Conservation (phyloP, 1,140 invertebrate genomes). For the Brachionus calyciflorus region DNA sequence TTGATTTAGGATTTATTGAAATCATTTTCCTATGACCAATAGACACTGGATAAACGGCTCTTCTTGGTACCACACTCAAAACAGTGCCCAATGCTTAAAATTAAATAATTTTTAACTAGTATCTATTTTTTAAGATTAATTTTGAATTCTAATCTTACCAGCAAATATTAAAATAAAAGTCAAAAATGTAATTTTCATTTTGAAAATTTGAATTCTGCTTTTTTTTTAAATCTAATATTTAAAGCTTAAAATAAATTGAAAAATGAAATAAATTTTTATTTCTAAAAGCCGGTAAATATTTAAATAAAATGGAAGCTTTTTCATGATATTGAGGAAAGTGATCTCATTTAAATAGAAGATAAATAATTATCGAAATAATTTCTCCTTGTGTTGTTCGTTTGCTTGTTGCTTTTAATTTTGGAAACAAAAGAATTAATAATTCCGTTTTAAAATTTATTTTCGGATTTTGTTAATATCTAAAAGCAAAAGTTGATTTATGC, state of each 20-base stretch:
- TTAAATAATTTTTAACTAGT: neutral
- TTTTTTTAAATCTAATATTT: neutral
- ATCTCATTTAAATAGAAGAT: too few relatives aligned
- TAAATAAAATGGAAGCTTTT: too few relatives aligned
- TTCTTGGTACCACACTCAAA: neutral
- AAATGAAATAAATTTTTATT: too few relatives aligned
- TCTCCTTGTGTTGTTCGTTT: too few relatives aligned
- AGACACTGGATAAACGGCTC: neutral
- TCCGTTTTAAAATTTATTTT: too few relatives aligned
- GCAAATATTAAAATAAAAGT: neutral
- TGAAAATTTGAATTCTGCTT: neutral
- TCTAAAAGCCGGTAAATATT: too few relatives aligned
- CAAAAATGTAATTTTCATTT: conserved; percentile 4
- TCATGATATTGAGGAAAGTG: too few relatives aligned
- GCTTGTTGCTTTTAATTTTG: too few relatives aligned
- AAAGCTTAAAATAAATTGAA: neutral
- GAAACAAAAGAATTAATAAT: too few relatives aligned
- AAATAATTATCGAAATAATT: too few relatives aligned
- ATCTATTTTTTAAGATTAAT: neutral
- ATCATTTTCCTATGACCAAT: conserved; percentile 3
- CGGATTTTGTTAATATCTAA: too few relatives aligned
- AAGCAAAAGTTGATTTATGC: too few relatives aligned
- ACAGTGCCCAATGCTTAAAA: neutral
- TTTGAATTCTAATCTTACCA: neutral
- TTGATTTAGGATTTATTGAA: neutral